Base-by-base conservation (phyloP, 2,888 invertebrate species). In the Ochropacha duplaris region DNA sequence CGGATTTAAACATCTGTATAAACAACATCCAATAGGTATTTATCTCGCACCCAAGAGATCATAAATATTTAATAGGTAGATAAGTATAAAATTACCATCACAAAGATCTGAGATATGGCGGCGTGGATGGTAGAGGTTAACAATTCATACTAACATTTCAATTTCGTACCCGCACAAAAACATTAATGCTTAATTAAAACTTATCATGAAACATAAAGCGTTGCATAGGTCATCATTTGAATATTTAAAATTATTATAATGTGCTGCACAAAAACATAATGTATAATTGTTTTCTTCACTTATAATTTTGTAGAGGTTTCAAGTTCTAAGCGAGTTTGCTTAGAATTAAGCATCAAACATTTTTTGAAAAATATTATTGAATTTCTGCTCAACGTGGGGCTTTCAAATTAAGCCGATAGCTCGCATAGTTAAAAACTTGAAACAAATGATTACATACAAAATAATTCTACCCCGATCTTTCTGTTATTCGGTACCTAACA, bases 1-100 rank as follows among this genome's bases (percentile, higher is more conserved):
- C 54, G 59, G 49, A 63, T 69, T 73, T 70, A 67, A 69, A 69
- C 74, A 73, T 73, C 67, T 76, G 69, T 72, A 66, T 66, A 70
- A 70, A 73, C 64, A 69, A 57, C 57, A 70, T 61, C 59, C 57
- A 66, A 54, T 64, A 56, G 56, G 31, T 52, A 58, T 49, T 50
- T 55, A 54, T 52, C 44, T 57, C 56, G 44, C 51, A 39, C 49
- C 54, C 31, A 57, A 69, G 64, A 74, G 62, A 66, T 74, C 68
- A 72, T 31, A 3, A 28, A 6, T 72, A 64, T 59, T 68, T 70
- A 56, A 61, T 57, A 66, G 65, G 66, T 66, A 66, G 54, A 61
- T 57, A 57, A 44, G 44, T 4, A 44, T 54, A 57, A 34, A 54
- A 58, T 66, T 66, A 65, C 55, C 62, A 66, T 67, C 57, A 59